Conservation (phyloP, 2,888 invertebrate species). For the Metellina segmentata region DNA sequence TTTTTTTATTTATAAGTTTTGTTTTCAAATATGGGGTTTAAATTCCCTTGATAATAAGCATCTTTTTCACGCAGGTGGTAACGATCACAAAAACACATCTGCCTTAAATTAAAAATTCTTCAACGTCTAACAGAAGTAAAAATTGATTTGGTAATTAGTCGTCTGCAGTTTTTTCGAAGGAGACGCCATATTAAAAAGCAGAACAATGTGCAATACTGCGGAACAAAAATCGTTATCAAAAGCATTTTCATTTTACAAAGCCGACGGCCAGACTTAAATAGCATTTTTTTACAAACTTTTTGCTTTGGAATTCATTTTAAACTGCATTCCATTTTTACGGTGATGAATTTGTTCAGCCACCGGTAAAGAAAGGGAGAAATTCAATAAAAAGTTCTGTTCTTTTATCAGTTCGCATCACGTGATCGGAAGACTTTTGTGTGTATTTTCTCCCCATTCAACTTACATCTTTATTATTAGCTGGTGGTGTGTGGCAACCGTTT, state of each 20-base stretch:
- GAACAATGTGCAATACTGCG: neutral
- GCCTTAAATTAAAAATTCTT: neutral
- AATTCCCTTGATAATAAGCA: too few species aligned
- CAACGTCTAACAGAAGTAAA: neutral
- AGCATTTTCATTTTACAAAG: neutral
- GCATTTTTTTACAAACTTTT: neutral
- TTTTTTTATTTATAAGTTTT: too few species aligned
- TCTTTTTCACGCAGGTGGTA: neutral
- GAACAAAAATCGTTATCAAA: constrained; percentile 1
- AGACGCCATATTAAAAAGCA: neutral
- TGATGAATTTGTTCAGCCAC: neutral
- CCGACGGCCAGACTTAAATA: neutral
- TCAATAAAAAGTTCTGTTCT: neutral
- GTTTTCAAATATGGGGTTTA: too few species aligned
- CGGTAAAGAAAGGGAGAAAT: neutral
- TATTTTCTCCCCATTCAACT: neutral
- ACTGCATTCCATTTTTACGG: neutral
- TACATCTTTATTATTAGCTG: neutral
- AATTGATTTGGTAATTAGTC: neutral
- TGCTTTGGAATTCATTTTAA: neutral
- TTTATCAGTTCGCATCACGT: neutral
- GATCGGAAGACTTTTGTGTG: neutral
- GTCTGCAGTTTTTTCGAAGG: neutral
- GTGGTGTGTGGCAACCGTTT: neutral
- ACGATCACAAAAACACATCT: neutral